Base-by-base conservation (phyloP, 2,888 invertebrate species). In the Myopa testacea region DNA sequence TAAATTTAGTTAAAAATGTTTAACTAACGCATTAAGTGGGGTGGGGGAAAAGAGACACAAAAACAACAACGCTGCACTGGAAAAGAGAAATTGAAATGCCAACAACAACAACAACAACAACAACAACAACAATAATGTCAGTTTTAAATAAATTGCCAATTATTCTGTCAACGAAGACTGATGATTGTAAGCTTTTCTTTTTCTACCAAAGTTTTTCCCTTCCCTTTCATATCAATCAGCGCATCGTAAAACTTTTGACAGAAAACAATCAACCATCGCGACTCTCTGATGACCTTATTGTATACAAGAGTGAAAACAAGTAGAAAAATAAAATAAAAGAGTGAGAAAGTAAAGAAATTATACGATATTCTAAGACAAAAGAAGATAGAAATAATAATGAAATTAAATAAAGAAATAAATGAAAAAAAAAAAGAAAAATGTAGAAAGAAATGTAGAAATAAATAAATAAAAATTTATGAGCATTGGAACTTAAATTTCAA, bases 71-170 rank as follows among this genome's bases (percentile, higher is more conserved):
- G 2, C 26, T 26, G 26, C 26, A 26, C 1, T 2, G 26, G 5
- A 63, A 63, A 63, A 34, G 62, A 63, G 62, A 63, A 63, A 63
- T 34, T 63, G 62, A 63, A 63, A 63, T 8, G 62, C 12, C 10
- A 12, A 58, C 37, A 67, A 67, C 38, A 38, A 38, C 37, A 37
- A 37, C 67, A 37, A 26, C 26, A 63, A 63, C 34, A 63, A 63
- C 10, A 63, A 34, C 34, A 63, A 26, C 3, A 63, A 34, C 60
- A 60, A 60, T 4, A 60, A 60, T n/a, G 60, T 60, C 62, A 63
- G 62, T 63, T 34, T 8, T 63, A 63, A 40, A 68, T 68, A 68
- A 68, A 45, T 68, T 68, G 68, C n/a, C 68, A 68, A 45, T 68
- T 50, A 68, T 16, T 68, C 68, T 68, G 45, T 68, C 68, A 68